Base-by-base conservation (phyloP, 2,113 vertebrate species). In the Macquaria australasica region DNA sequence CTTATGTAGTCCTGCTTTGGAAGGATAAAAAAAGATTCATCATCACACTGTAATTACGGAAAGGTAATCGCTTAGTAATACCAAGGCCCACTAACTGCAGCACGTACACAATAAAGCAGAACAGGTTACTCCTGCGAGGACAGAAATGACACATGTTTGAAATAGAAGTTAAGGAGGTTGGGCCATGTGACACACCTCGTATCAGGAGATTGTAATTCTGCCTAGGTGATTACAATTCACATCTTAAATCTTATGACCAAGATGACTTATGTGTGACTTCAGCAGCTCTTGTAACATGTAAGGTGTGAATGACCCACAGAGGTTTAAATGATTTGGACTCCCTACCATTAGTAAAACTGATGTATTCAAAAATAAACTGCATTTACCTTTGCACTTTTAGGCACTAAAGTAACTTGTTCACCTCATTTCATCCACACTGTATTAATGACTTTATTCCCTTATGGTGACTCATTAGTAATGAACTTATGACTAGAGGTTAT, bases 401-500 rank as follows among this genome's bases (percentile, higher is more conserved):
- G 66, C 28, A 45, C 7, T 45, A 1, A 56, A 15, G 51, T 21
- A 56, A n/a, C 10, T 71, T 60, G 3, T 48, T 53, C 16, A 76
- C 21, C 55, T 43, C 16, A 58, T 59, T 62, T 76, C 9, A 66
- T 14, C 11, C 25, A 51, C 21, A 39, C 20, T 68, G 21, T 37
- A 20, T 7, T 48, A 69, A 56, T 74, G 39, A 25, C 39, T 41
- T 53, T 21, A 55, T 83, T 55, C 25, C n/a, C 14, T 81, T 15
- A 20, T 58, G 55, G 28, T 77, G 53, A 83, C 63, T 72, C 72
- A 79, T 77, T 64, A 81, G 8, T 55, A 16, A 1, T 74, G 48
- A 70, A 37, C 62, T 73, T 50, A 68, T 87, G 66, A 59, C 63
- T 3, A 31, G 16, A 75, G 20, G 20, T 70, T 72, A 77, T 71